phyloP scores from a whole-genome alignment of 1,140 invertebrate species.

The Solenopsis invicta region DNA sequence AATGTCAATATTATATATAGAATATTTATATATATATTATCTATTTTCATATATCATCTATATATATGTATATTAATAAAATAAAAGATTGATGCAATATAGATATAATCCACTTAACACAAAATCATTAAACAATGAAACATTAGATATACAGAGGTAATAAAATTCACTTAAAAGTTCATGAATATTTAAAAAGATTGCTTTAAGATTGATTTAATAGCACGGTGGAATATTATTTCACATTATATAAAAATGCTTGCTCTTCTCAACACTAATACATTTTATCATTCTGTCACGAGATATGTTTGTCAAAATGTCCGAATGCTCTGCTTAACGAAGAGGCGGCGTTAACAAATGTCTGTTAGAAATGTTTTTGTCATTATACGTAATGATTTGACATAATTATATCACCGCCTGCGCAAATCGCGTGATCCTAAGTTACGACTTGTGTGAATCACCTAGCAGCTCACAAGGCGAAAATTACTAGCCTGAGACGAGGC shows the following conservation, averaged over 20 bases:
- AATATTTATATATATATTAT: background rate
- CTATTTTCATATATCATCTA: background rate
- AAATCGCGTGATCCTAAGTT: conserved; percentile 32
- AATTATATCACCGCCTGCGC: background rate
- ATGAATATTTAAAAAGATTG: background rate
- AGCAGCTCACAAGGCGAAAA: conserved; percentile 2
- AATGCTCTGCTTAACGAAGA: background rate
- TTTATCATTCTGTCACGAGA: background rate
- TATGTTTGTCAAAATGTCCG: conserved; percentile 36
- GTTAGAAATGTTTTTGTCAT: conserved; percentile 5
- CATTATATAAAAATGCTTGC: background rate
- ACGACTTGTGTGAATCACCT: conserved; percentile 29
- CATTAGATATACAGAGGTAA: background rate
- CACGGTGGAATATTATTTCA: background rate
- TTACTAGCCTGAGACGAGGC: conserved; percentile 11
- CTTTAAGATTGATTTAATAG: background rate
- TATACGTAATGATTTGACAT: background rate
- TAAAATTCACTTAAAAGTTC: background rate
- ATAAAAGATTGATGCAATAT: background rate
- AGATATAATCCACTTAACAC: background rate
- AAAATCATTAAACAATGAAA: background rate
- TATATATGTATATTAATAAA: background rate
- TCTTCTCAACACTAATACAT: background rate
- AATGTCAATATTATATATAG: background rate
- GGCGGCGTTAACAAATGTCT: background rate